phyloP scores from a whole-genome alignment of 2,888 invertebrate species.

The Sarcophaga carnaria region DNA sequence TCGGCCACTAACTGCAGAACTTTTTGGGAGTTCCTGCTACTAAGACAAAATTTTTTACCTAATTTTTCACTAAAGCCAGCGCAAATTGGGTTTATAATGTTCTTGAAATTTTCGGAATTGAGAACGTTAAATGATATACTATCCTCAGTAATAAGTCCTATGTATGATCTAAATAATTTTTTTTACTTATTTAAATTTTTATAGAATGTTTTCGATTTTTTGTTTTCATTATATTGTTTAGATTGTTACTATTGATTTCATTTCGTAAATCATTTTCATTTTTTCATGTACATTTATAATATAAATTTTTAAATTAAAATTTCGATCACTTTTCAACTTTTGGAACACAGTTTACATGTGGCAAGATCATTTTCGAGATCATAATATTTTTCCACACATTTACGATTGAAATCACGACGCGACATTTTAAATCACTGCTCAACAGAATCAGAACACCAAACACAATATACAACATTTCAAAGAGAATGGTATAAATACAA shows the following conservation, averaged over 20 bases:
- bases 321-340: not conserved
- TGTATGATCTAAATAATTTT: constrained; percentile 55
- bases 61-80: constrained; percentile 22
- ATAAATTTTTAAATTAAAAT: constrained; percentile 31
- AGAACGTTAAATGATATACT: constrained; percentile 62
- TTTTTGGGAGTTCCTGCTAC: constrained; percentile 58
- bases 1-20: constrained; percentile 51
- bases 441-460: too few species aligned
- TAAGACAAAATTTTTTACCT: constrained; percentile 39
- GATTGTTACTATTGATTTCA: not conserved
- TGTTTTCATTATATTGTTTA: constrained; percentile 38
- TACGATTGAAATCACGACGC: too few species aligned
- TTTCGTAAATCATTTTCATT: not conserved
- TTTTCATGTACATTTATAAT: not conserved
- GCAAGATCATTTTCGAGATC: too few species aligned
- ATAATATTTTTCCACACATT: too few species aligned
- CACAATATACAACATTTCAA: too few species aligned
- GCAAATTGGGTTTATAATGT: constrained; percentile 55
- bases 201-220: not conserved
- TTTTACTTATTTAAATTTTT: constrained; percentile 57
- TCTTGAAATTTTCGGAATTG: constrained; percentile 62
- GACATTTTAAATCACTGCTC: too few species aligned
- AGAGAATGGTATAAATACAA: too few species aligned
- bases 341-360: too few species aligned
- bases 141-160: constrained; percentile 67